Conservation (phyloP, 2,113 vertebrate genomes). For the Lanius collurio region DNA sequence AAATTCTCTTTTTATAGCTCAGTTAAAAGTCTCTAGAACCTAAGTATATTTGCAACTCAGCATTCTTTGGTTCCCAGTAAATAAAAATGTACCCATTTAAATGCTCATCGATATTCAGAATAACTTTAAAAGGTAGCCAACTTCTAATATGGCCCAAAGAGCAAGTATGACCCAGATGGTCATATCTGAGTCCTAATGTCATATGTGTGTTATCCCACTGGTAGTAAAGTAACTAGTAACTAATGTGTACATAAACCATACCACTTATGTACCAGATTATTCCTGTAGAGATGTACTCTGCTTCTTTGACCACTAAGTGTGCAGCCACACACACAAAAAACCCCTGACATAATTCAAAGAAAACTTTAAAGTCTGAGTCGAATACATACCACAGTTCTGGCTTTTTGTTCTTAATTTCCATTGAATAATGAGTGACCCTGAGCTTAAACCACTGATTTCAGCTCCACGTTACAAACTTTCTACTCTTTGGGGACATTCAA, state of each 20-base stretch:
- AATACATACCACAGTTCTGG: neutral
- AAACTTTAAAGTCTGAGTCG: neutral
- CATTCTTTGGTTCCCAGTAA: neutral
- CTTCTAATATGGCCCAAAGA: neutral
- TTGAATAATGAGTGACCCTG: neutral
- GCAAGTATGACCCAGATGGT: neutral
- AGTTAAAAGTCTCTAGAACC: neutral
- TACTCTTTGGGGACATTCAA: neutral
- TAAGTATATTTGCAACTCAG: neutral
- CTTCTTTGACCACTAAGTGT: neutral
- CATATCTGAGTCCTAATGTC: neutral
- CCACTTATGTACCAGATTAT: neutral
- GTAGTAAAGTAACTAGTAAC: neutral
- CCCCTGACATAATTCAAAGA: neutral
- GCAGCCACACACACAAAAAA: neutral
- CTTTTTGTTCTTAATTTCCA: neutral
- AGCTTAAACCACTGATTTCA: neutral
- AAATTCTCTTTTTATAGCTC: neutral
- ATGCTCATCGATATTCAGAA: neutral
- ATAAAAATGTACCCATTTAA: neutral
- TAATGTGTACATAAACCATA: neutral
- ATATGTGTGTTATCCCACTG: fast-evolving
- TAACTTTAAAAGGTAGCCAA: neutral
- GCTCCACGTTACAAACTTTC: neutral
- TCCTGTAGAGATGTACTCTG: neutral